Evolutionary conservation across 2,113 vertebrate species (phyloP).

Genomic region (Zosterops pallidus): DNA sequence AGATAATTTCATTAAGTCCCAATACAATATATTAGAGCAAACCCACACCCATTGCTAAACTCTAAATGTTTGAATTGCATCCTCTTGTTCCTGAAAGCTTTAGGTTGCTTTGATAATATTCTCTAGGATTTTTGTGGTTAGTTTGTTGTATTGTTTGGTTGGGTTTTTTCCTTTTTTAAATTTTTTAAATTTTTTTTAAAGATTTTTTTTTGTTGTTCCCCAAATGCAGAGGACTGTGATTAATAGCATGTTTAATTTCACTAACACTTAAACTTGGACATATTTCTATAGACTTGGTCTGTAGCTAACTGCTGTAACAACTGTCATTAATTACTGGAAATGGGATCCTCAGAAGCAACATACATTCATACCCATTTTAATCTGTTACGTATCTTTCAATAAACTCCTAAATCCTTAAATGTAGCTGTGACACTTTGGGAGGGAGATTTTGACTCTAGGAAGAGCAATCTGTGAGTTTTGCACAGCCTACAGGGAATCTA

Average conservation of each 20-base stretch:
- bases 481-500: background rate
- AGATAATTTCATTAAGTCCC: slow-evolving; percentile 16
- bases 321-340: background rate
- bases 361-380: background rate
- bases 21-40: slow-evolving; percentile 20
- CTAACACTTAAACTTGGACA: background rate
- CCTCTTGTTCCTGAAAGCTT: background rate
- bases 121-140: background rate
- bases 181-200: too few relatives aligned
- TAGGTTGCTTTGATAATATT: background rate
- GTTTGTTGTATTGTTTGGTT: background rate
- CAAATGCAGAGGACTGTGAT: background rate
- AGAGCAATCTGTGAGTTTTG: background rate
- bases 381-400: background rate
- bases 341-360: background rate
- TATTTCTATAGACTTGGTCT: background rate
- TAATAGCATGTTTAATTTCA: background rate
- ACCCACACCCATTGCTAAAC: slow-evolving; percentile 9
- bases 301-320: background rate
- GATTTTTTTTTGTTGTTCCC: too few relatives aligned
- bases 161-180: too few relatives aligned
- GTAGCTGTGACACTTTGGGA: background rate
- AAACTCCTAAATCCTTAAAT: background rate
- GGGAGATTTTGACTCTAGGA: background rate
- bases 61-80: background rate